These are phyloP conservation scores for Odontocerum albicorne DNA, from an alignment of 2,888 invertebrate genomes.

Conservation along the genomic window DNA sequence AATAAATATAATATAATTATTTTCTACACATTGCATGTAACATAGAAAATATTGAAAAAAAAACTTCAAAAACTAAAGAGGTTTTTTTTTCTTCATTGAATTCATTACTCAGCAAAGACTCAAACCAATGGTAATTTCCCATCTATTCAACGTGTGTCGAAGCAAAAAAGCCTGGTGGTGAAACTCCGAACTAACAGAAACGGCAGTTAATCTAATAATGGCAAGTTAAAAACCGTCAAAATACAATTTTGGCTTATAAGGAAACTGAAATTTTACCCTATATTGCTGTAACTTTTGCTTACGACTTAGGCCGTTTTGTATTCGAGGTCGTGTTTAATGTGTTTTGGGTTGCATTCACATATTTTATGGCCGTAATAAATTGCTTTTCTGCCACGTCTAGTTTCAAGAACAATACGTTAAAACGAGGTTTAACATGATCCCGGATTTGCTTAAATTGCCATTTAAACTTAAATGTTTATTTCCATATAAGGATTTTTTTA, in stretches of 20 bases:
- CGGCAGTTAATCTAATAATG: constrained; percentile 32
- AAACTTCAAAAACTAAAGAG: too few relatives aligned
- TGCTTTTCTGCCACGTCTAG: constrained; percentile 43
- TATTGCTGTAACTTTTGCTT: constrained; percentile 41
- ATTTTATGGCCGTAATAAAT: constrained; percentile 43
- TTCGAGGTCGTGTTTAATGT: constrained; percentile 40
- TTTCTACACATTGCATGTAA: too few relatives aligned
- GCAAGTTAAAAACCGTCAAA: constrained; percentile 27
- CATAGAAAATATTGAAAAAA: too few relatives aligned
- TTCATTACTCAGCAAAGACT: constrained; percentile 24
- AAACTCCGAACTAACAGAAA: constrained; percentile 27
- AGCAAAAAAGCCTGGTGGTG: constrained; percentile 28
- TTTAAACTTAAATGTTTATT: constrained; percentile 3
- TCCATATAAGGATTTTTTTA: too few relatives aligned
- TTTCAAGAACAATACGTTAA: constrained; percentile 38
- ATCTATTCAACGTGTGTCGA: constrained; percentile 27
- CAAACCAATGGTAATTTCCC: constrained; percentile 30
- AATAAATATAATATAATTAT: too few relatives aligned
- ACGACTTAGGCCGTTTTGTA: constrained; percentile 39
- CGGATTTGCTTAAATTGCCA: constrained; percentile 16
- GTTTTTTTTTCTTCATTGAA: too few relatives aligned
- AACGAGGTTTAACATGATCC: constrained; percentile 30
- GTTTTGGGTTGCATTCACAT: constrained; percentile 42
- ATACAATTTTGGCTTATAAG: constrained; percentile 40
- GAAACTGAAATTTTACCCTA: constrained; percentile 46